Percentiles rank a stretch among this genome's conserved stretches.
phyloP scores from a whole-genome alignment of 2,888 invertebrate genomes.

The Acanthosepion esculentum region DNA sequence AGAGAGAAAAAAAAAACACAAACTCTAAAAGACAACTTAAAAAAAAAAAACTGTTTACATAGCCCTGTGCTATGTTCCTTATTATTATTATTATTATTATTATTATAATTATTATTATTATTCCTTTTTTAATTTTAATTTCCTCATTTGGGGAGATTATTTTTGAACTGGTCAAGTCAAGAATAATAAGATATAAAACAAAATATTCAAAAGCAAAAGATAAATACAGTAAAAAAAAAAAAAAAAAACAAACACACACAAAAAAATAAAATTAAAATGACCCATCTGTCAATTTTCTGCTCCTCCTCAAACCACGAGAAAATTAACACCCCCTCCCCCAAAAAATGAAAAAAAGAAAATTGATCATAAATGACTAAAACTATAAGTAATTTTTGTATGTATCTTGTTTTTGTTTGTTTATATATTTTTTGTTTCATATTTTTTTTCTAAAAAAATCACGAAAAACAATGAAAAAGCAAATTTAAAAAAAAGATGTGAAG shows the following conservation, averaged over 20 bases:
- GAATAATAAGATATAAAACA: neutral
- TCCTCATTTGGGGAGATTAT: neutral
- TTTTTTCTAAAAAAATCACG: neutral
- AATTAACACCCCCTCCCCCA: neutral
- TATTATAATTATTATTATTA: neutral
- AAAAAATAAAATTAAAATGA: neutral
- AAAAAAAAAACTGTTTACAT: conserved; percentile 1
- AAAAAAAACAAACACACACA: neutral
- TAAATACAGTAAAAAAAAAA: neutral
- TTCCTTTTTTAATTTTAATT: neutral
- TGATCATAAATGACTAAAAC: neutral
- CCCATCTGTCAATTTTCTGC: neutral
- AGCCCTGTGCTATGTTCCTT: neutral
- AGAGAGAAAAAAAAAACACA: neutral
- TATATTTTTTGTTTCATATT: neutral
- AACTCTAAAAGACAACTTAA: neutral
- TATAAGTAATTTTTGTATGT: neutral
- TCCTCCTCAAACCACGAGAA: neutral
- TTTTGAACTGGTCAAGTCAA: neutral
- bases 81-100: neutral
- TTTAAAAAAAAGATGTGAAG: neutral
- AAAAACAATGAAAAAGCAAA: neutral
- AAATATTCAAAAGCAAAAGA: neutral
- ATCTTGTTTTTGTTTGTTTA: conserved; percentile 33
- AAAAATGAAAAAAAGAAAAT: neutral